These are phyloP conservation scores for Dermatemys mawii DNA, from an alignment of 2,113 vertebrate species.

Conservation along the genomic window DNA sequence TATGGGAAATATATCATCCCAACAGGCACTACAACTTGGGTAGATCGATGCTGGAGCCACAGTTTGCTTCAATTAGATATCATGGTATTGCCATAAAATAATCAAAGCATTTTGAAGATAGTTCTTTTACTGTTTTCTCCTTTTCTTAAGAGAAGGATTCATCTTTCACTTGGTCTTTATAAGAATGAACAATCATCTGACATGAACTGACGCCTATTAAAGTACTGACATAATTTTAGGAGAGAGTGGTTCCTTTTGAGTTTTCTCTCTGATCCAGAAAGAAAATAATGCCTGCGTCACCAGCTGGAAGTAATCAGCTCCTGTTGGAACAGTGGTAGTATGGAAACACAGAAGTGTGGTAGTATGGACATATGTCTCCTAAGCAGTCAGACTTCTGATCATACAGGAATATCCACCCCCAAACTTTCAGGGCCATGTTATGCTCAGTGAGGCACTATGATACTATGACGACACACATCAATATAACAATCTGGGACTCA, in stretches of 20 bases:
- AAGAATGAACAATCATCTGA: neutral
- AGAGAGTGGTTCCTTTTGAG: neutral
- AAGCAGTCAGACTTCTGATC: fast-evolving
- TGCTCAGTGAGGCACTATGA: neutral
- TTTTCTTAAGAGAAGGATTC: neutral
- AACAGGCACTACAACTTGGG: neutral
- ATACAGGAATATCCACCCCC: neutral
- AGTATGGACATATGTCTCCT: neutral
- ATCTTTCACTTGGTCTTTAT: neutral
- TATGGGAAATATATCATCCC: neutral
- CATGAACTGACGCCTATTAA: neutral
- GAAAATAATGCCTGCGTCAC: neutral
- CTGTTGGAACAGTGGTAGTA: neutral
- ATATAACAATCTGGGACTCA: neutral
- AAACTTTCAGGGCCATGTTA: neutral
- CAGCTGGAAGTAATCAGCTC: neutral
- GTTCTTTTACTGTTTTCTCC: neutral
- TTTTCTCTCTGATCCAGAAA: neutral
- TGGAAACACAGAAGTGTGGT: neutral
- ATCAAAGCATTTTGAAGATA: neutral
- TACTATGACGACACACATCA: neutral
- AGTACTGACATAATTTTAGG: neutral
- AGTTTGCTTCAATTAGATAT: neutral
- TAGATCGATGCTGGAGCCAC: neutral
- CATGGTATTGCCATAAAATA: neutral